Evolutionary conservation across 2,797 vertebrate genomes (phyloP).

Genomic region (Kryptopterus vitreolus): DNA sequence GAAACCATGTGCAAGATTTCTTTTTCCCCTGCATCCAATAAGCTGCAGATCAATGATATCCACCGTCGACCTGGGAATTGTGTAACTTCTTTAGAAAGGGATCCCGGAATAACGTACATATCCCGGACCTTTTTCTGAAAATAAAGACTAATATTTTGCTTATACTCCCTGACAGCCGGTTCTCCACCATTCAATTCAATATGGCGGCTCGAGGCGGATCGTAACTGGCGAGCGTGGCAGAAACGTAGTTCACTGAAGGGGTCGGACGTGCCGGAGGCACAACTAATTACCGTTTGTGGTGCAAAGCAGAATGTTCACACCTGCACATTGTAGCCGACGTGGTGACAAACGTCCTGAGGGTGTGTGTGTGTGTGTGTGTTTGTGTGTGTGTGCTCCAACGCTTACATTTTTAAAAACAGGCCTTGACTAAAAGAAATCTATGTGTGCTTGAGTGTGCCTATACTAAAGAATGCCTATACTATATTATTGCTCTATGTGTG

Average conservation of each 20-base stretch:
- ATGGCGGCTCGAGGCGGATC: slow-evolving; percentile 53
- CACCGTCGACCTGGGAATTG: background rate
- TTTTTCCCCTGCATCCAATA: too few species aligned
- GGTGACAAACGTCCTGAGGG: slow-evolving; percentile 40
- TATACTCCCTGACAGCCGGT: slow-evolving; percentile 37
- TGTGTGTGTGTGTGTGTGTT: slow-evolving; percentile 19
- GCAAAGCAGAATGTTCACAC: slow-evolving; percentile 45
- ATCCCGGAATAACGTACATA: background rate
- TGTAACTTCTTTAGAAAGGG: background rate
- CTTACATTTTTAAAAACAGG: slow-evolving; percentile 23
- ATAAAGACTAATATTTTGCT: slow-evolving; percentile 32
- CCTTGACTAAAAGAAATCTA: slow-evolving; percentile 10
- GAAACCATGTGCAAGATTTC: too few species aligned
- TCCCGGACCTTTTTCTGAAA: background rate
- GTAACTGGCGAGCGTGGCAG: slow-evolving; percentile 49
- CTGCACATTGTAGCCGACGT: slow-evolving; percentile 48
- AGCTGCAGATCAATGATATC: background rate
- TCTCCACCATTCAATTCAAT: slow-evolving; percentile 53
- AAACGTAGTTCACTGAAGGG: slow-evolving; percentile 46
- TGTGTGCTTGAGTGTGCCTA: background rate
- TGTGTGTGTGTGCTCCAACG: slow-evolving; percentile 35
- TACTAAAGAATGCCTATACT: too few species aligned
- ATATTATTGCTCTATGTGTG: slow-evolving; percentile 1
- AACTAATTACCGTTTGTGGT: slow-evolving; percentile 59
- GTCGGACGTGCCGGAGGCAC: slow-evolving; percentile 46